Conservation (phyloP, 37 sponge, comb jelly and placozoan species). For the Oscarella lobularis region DNA sequence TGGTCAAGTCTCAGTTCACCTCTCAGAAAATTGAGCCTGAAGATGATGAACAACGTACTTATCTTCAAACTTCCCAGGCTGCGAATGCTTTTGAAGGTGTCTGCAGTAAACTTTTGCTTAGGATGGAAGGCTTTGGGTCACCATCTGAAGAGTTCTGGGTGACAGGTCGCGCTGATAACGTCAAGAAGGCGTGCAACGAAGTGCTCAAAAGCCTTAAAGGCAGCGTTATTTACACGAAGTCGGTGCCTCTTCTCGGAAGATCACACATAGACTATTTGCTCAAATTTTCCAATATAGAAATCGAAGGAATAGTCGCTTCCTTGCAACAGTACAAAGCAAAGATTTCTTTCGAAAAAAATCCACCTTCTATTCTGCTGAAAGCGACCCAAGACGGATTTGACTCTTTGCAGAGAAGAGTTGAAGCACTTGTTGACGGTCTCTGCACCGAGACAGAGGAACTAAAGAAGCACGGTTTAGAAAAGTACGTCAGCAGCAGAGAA, state of each 20-base stretch:
- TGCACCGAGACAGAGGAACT: background rate
- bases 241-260: no score
- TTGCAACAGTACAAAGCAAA: no score
- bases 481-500: no score
- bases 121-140: background rate
- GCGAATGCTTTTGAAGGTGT: background rate
- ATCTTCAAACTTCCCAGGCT: background rate
- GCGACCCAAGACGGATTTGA: background rate
- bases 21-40: background rate
- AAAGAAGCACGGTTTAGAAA: background rate
- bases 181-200: no score
- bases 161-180: background rate
- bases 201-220: no score
- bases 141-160: background rate
- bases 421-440: no score
- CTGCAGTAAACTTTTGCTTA: background rate
- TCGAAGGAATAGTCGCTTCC: no score
- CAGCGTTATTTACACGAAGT: no score
- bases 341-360: no score
- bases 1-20: background rate
- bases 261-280: no score
- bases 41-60: background rate
- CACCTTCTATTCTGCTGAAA: background rate
- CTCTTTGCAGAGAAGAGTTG: no score
- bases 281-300: no score